A percentile compares a stretch with the other conserved stretches of the same genome.
Evolutionary conservation across 2,113 vertebrate genomes (phyloP).

Genomic region (Dipodomys merriami): DNA sequence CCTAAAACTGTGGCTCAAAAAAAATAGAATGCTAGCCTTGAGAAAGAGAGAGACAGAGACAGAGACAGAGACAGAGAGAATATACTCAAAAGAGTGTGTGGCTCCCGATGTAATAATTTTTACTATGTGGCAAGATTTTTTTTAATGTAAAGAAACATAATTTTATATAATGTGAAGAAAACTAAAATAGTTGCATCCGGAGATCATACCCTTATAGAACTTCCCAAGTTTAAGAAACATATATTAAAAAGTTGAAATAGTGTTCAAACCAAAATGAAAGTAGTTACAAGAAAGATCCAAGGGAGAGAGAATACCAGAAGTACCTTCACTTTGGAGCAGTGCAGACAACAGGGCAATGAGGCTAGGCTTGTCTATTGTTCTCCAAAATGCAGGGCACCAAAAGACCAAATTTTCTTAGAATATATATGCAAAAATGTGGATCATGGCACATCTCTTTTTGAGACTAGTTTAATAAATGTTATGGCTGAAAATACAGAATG

Average conservation of each 20-base stretch:
- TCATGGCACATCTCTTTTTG: slow-evolving; percentile 40
- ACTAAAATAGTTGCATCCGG: not conserved
- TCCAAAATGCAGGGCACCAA: slow-evolving; percentile 17
- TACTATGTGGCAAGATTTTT: not conserved
- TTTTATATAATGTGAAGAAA: slow-evolving; percentile 39
- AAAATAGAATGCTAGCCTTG: no score
- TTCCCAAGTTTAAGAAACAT: not conserved
- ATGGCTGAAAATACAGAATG: slow-evolving; percentile 50
- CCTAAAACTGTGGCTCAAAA: no score
- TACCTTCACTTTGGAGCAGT: not conserved
- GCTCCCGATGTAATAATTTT: not conserved
- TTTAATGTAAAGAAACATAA: slow-evolving; percentile 10
- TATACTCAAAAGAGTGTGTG: not conserved
- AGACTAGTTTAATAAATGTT: slow-evolving; percentile 52
- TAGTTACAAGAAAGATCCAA: slow-evolving; percentile 15
- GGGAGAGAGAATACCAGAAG: not conserved
- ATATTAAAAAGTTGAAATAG: slow-evolving; percentile 50
- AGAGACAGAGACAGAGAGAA: no score
- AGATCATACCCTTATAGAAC: not conserved
- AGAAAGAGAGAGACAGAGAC: not conserved
- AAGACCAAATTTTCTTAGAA: slow-evolving; percentile 33
- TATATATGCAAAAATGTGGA: not conserved
- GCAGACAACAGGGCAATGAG: not conserved
- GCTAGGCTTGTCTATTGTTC: slow-evolving; percentile 41
- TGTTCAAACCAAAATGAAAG: slow-evolving; percentile 40